phyloP scores from a whole-genome alignment of 1,140 invertebrate species.

The Bombus turneri region DNA sequence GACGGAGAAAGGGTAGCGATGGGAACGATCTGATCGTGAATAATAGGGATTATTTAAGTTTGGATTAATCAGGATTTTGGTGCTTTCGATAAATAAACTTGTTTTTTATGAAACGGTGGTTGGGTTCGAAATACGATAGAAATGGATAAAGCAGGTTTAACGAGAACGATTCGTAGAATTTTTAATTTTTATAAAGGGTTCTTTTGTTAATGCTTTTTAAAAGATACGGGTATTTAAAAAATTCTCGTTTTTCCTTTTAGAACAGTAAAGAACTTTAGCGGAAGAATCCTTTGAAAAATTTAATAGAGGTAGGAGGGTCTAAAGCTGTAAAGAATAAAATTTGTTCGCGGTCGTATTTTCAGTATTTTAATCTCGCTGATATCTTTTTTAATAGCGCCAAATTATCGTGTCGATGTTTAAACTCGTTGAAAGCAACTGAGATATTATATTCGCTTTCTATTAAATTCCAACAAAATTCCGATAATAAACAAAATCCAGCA shows the following conservation, averaged over 20 bases:
- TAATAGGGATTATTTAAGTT: neutral
- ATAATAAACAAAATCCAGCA: neutral
- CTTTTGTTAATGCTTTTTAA: no score
- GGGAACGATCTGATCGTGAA: slow-evolving; percentile 6
- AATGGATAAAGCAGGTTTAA: neutral
- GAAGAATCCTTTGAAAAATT: no score
- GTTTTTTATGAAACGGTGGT: neutral
- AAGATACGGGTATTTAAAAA: no score
- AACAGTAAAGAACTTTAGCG: neutral
- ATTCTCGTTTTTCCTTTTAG: neutral
- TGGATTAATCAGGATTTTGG: neutral
- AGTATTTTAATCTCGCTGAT: no score
- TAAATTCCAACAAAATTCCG: neutral
- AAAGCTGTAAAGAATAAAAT: no score
- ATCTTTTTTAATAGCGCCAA: no score
- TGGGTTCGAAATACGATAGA: neutral
- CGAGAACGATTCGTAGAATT: no score
- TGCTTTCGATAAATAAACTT: neutral
- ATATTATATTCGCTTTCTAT: neutral
- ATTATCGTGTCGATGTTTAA: no score
- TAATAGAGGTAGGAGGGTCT: no score
- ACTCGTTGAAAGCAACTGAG: neutral
- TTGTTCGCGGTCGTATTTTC: no score
- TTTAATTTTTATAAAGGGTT: no score
- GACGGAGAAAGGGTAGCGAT: slow-evolving; percentile 10